Base-by-base conservation (phyloP, 2,888 invertebrate genomes). In the Cephonodes hylas region DNA sequence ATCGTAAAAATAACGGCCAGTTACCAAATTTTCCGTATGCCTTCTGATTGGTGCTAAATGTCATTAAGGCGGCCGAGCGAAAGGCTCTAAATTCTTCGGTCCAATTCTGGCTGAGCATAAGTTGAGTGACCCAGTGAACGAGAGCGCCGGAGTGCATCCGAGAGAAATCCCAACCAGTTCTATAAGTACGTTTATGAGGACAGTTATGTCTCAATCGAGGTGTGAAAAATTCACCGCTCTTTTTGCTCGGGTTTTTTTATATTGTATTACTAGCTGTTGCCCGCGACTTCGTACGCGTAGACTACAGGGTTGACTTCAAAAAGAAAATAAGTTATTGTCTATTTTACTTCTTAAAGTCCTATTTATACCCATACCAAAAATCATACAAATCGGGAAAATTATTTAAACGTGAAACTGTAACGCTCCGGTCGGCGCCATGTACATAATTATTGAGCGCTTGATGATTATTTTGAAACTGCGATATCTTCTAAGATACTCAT, bases 51-150 rank as follows among this genome's bases (percentile, higher is more conserved):
- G 27, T 15, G 27, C 31, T 10, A 25, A 25, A 22, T 13, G 22
- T 18, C 18, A 53, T 10, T 31, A 27, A 53, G 18, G 18, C 18
- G 53, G 63, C 48, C 23, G 31, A 62, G 60, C 44, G 73, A 72
- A 69, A 72, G 73, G 75, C 60, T 25, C 44, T 31, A 64, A 65
- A 64, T 42, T 57, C 62, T 61, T n/a, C 56, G 64, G 66, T 66
- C 64, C 64, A 53, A n/a, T 57, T 68, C 42, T 8, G 25, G 61
- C 59, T 27, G 25, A 22, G 62, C 42, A 60, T 59, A 62, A 64
- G 61, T 59, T 58, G 62, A 44, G 42, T 65, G 73, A 74, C 65
- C 70, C 42, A 57, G 63, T 63, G 60, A 70, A 64, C 59, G 58
- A 65, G 63, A 38, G 38, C 59, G 42, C 53, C 71, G 71, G 64